Conservation (phyloP, 2,113 vertebrate genomes). For the Murina feae region DNA sequence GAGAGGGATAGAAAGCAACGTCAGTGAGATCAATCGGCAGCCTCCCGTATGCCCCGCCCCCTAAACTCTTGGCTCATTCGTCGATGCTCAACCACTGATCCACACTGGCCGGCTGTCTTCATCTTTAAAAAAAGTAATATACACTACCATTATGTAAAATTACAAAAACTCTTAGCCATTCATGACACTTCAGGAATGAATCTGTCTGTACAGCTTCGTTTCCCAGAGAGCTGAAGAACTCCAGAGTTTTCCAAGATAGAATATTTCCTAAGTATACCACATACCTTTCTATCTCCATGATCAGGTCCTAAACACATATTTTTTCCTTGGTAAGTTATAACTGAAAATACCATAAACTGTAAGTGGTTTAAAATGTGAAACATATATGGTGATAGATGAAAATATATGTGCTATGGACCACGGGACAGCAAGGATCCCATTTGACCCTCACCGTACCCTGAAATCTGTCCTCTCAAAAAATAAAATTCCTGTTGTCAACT, state of each 20-base stretch:
- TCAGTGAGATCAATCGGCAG: too few relatives aligned
- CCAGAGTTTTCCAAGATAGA: neutral
- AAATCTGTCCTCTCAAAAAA: neutral
- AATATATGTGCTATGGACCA: neutral
- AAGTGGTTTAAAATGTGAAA: too few relatives aligned
- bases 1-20: too few relatives aligned
- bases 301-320: neutral
- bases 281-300: neutral
- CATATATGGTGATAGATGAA: neutral
- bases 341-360: neutral
- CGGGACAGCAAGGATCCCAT: neutral
- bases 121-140: neutral
- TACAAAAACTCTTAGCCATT: neutral
- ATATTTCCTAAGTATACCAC: neutral
- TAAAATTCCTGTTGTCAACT: neutral
- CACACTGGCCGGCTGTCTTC: too few relatives aligned
- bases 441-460: neutral
- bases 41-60: too few relatives aligned
- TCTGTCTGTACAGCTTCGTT: neutral
- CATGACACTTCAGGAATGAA: neutral
- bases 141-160: conserved; percentile 14
- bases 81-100: too few relatives aligned
- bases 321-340: neutral
- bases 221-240: neutral
- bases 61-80: too few relatives aligned